These are phyloP conservation scores for Ranitomeya variabilis DNA, from an alignment of 2,113 vertebrate species.

Conservation along the genomic window DNA sequence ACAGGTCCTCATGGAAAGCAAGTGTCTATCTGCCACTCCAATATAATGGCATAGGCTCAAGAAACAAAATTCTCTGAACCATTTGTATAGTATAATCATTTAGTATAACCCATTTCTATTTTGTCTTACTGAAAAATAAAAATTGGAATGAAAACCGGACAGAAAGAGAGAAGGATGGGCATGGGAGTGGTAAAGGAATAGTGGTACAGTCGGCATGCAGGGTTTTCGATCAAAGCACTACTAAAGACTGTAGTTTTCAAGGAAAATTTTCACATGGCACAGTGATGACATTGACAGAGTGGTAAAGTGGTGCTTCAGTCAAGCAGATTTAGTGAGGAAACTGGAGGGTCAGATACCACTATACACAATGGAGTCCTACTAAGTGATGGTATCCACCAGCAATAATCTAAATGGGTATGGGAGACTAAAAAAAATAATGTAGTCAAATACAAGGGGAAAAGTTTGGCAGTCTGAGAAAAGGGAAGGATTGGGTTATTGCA, in stretches of 20 bases:
- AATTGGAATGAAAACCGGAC: not conserved
- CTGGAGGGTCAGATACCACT: not conserved
- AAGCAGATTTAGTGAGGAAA: not conserved
- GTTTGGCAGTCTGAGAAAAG: not conserved
- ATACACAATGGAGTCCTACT: not conserved
- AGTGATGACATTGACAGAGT: not conserved
- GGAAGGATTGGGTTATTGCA: not conserved
- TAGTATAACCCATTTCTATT: not conserved
- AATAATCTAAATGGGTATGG: not conserved
- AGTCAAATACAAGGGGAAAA: not conserved
- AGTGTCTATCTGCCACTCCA: not conserved
- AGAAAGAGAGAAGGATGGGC: not conserved
- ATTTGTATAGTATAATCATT: not conserved
- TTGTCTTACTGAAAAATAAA: not conserved
- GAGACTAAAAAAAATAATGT: not conserved
- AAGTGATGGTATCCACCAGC: not conserved
- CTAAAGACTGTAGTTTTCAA: constrained; percentile 1
- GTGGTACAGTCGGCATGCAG: constrained; percentile 5
- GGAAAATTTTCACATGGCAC: not conserved
- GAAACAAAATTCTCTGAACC: not conserved
- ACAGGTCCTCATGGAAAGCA: not conserved
- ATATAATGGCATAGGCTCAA: not conserved
- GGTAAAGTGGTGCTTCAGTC: not conserved
- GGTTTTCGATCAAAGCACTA: not conserved
- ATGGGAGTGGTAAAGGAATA: not conserved